Conservation (phyloP, 2,113 vertebrate genomes). For the Stercorarius parasiticus region DNA sequence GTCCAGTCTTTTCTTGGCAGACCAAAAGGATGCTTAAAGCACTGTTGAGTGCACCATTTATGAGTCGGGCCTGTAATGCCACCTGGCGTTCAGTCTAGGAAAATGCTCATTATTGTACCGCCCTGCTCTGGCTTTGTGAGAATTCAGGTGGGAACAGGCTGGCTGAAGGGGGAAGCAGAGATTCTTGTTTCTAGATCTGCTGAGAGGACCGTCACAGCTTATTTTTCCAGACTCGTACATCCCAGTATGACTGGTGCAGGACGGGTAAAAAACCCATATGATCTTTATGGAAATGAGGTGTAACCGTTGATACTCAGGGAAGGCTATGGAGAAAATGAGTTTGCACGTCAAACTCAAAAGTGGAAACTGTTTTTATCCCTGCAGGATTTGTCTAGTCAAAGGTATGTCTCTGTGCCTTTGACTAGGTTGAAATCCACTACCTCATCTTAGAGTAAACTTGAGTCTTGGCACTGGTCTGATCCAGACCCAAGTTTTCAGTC, state of each 20-base stretch:
- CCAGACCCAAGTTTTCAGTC: not conserved
- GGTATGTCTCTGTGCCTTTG: not conserved
- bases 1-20: not conserved
- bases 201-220: not conserved
- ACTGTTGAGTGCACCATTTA: fast-evolving
- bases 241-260: not conserved
- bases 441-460: not conserved
- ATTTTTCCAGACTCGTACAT: not conserved
- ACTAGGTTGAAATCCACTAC: not conserved
- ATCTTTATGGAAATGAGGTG: not conserved
- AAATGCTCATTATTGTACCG: not conserved
- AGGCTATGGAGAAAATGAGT: not conserved
- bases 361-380: not conserved
- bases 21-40: not conserved
- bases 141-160: not conserved
- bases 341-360: not conserved
- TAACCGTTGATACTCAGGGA: not conserved
- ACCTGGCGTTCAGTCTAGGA: not conserved
- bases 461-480: not conserved
- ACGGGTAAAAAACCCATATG: fast-evolving
- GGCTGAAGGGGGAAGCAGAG: not conserved
- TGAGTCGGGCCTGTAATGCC: not conserved
- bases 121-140: not conserved
- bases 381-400: not conserved
- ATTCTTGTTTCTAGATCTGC: not conserved